Base-by-base conservation (phyloP, 2,797 vertebrate species). In the Pipistrellus pygmaeus region DNA sequence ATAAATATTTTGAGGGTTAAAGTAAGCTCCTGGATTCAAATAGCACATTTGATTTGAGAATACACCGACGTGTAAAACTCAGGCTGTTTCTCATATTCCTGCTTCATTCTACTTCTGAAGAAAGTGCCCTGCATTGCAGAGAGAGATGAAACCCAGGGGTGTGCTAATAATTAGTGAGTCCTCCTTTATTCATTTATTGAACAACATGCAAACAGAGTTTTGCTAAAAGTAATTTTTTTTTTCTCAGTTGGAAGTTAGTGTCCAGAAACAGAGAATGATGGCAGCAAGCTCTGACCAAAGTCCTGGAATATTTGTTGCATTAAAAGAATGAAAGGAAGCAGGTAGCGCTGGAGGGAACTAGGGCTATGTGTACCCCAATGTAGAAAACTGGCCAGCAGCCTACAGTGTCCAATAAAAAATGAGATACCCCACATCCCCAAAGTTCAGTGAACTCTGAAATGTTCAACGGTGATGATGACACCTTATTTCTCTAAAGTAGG, bases 1-100 rank as follows among this genome's bases (percentile, higher is more conserved):
- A 89, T 71, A 97, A 97, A 96, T 96, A 96, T 93, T 69, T 48
- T 85, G 77, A 96, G 87, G 35, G 92, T 91, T 75, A 96, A 96
- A 96, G 27, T 27, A 76, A 57, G 18, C 62, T 84, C 78, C 55
- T 75, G 30, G 23, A 20, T 73, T 93, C 82, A n/a, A 94, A 69
- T 15, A 91, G 64, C 30, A 69, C 51, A 17, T 91, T 27, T 55
- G 13, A 87, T 66, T n/a, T 38, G 25, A 68, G 48, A 91, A 95
- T 35, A 81, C 62, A 95, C 35, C 2, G 14, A 85, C 51, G 76
- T 85, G 46, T 91, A 88, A 71, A 35, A 48, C 21, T 21, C 80
- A 30, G 0, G 6, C 14, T 14, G 1, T 84, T 86, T 27, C 69
- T 62, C 77, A 55, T 93, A 91, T n/a, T 71, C 15, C 41, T 66